Evolutionary conservation across 1,140 invertebrate genomes (phyloP).

Genomic region (Penaeus vannamei): DNA sequence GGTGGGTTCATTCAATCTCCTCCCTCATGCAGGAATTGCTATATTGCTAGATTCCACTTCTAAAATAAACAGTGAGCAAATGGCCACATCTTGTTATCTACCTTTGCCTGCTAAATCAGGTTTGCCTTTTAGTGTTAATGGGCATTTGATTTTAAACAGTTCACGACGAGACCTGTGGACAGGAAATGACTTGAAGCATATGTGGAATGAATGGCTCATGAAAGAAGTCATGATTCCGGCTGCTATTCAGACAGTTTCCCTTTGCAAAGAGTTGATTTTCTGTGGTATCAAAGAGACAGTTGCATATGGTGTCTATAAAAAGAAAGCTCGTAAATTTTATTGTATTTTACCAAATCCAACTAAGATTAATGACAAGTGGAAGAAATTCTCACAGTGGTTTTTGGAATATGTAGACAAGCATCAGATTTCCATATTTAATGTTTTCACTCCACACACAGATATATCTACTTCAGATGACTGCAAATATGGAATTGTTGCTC

Average conservation of each 20-base stretch:
- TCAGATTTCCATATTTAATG: constrained; percentile 35
- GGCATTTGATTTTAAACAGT: constrained; percentile 39
- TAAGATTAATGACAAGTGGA: neutral
- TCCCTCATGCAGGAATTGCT: constrained; percentile 47
- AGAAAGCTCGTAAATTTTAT: neutral
- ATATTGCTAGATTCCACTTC: constrained; percentile 3
- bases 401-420: constrained; percentile 26
- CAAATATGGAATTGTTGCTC: neutral
- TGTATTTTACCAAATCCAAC: neutral
- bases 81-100: constrained; percentile 47
- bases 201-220: constrained; percentile 50
- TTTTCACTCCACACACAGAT: constrained; percentile 29
- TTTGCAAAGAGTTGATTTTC: neutral
- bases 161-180: constrained; percentile 39
- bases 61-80: neutral
- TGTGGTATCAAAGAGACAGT: neutral
- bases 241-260: constrained; percentile 8
- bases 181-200: neutral
- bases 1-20: neutral
- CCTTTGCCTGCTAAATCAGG: constrained; percentile 34
- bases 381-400: constrained; percentile 34
- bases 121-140: constrained; percentile 50
- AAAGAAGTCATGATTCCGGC: constrained; percentile 37
- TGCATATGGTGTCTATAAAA: neutral
- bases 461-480: too few relatives aligned